Conservation (phyloP, 2,888 invertebrate genomes). For the Willowsia nigromaculata region DNA sequence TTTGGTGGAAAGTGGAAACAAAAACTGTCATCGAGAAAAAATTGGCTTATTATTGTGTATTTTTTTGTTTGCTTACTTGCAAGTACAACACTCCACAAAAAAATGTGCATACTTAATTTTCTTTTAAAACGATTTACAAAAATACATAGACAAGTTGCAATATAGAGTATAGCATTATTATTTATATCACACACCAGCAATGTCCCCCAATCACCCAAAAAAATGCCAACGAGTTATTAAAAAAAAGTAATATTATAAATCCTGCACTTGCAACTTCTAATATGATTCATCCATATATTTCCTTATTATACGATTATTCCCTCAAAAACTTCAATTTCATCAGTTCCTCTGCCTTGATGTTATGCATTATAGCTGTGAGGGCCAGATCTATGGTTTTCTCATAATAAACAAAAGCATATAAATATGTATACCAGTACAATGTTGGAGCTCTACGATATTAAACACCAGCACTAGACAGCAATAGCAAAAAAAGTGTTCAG, state of each 20-base stretch:
- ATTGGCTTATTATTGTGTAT: neutral
- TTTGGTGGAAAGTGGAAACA: neutral
- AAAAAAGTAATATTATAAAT: too few species aligned
- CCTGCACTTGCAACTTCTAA: neutral
- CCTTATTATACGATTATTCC: neutral
- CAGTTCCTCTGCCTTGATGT: neutral
- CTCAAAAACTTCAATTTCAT: neutral
- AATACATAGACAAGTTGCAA: neutral
- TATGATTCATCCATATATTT: neutral
- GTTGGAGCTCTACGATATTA: neutral
- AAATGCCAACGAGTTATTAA: too few species aligned
- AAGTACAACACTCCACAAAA: neutral
- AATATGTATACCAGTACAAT: neutral
- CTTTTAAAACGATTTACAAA: neutral
- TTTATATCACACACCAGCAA: neutral
- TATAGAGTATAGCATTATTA: neutral
- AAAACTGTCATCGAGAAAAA: slow-evolving; percentile 30
- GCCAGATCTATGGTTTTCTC: neutral
- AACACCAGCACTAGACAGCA: neutral
- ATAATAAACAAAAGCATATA: neutral
- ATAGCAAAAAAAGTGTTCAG: slow-evolving; percentile 15
- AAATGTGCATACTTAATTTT: neutral
- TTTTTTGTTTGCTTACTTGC: neutral
- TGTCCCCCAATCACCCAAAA: neutral
- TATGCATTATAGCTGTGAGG: neutral